These are phyloP conservation scores for Embiotoca jacksoni DNA, from an alignment of 2,113 vertebrate species.

Conservation along the genomic window DNA sequence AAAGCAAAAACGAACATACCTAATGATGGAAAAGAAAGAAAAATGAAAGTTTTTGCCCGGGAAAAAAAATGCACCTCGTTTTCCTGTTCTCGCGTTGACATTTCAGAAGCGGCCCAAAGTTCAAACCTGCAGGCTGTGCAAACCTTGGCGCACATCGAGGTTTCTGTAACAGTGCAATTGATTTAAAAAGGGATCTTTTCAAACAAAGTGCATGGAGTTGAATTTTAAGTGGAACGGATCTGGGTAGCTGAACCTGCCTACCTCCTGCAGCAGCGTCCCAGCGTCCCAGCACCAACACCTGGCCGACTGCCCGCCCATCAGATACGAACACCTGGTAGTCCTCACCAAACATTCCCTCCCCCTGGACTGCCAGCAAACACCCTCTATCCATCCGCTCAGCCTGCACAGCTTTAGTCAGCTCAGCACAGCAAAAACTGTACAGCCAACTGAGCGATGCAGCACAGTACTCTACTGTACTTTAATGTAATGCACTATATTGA, in stretches of 20 bases:
- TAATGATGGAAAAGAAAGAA: slow-evolving; percentile 40
- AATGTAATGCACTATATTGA: slow-evolving; percentile 30
- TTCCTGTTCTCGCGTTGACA: slow-evolving; percentile 7
- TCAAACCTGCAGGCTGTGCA: slow-evolving; percentile 34
- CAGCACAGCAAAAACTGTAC: slow-evolving; percentile 17
- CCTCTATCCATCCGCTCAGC: slow-evolving; percentile 37
- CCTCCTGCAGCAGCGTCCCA: slow-evolving; percentile 53
- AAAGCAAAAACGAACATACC: slow-evolving; percentile 63
- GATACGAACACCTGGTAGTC: slow-evolving; percentile 75
- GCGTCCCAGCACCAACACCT: slow-evolving; percentile 63
- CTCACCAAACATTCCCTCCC: slow-evolving; percentile 62
- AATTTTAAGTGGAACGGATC: slow-evolving; percentile 12
- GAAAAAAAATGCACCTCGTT: slow-evolving; percentile 12
- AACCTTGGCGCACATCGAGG: slow-evolving; percentile 9
- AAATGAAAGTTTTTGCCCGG: slow-evolving; percentile 33
- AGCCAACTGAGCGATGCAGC: slow-evolving; percentile 28
- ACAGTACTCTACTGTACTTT: slow-evolving; percentile 4
- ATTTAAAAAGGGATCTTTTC: slow-evolving; percentile 32
- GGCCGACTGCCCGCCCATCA: slow-evolving; percentile 58
- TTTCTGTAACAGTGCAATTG: slow-evolving; percentile 9
- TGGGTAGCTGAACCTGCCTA: slow-evolving; percentile 49
- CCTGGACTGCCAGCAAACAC: slow-evolving; percentile 50
- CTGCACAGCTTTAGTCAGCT: slow-evolving; percentile 18
- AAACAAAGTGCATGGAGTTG: slow-evolving; percentile 1
- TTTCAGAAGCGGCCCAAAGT: slow-evolving; percentile 29